Evolutionary conservation across 2,797 vertebrate genomes (phyloP).

Genomic region (Poecilia gillii): DNA sequence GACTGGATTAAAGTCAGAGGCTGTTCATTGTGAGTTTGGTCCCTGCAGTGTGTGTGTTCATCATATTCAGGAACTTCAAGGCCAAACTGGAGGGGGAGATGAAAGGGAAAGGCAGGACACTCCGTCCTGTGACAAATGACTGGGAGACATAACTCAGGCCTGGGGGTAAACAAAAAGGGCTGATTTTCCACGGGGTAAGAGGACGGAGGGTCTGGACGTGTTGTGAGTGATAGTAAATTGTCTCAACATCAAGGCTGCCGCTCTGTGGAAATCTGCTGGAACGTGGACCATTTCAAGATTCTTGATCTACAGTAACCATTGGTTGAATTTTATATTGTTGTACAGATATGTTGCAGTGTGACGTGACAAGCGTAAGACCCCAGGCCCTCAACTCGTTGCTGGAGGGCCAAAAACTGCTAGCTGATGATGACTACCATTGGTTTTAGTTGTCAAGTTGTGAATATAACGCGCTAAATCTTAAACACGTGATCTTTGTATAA

Average conservation of each 20-base stretch:
- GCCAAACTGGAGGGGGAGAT: slow-evolving; percentile 68
- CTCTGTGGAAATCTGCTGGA: slow-evolving; percentile 3
- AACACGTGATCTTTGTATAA: too few species aligned
- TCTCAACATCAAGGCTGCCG: slow-evolving; percentile 27
- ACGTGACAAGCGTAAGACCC: too few species aligned
- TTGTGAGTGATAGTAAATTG: slow-evolving; percentile 36
- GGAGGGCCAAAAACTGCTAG: too few species aligned
- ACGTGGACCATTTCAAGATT: not conserved
- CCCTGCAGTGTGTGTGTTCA: slow-evolving; percentile 21
- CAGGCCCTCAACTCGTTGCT: too few species aligned
- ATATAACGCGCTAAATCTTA: too few species aligned
- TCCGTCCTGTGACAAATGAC: slow-evolving; percentile 63
- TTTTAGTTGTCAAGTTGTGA: too few species aligned
- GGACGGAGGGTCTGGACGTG: slow-evolving; percentile 45
- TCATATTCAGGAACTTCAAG: slow-evolving; percentile 63
- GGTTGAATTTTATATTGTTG: slow-evolving; percentile 15
- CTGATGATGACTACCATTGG: too few species aligned
- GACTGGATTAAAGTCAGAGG: slow-evolving; percentile 55
- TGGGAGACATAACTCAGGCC: slow-evolving; percentile 58
- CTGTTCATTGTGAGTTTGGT: slow-evolving; percentile 44
- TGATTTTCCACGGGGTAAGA: slow-evolving; percentile 48
- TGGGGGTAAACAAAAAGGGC: slow-evolving; percentile 64
- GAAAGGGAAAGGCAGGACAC: slow-evolving; percentile 53
- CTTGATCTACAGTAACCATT: slow-evolving; percentile 7
- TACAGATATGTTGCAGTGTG: not conserved